Evolutionary conservation across 2,113 vertebrate species (phyloP), one percentile per base, ranked within the genome.

Genomic region (Pavo muticus): DNA sequence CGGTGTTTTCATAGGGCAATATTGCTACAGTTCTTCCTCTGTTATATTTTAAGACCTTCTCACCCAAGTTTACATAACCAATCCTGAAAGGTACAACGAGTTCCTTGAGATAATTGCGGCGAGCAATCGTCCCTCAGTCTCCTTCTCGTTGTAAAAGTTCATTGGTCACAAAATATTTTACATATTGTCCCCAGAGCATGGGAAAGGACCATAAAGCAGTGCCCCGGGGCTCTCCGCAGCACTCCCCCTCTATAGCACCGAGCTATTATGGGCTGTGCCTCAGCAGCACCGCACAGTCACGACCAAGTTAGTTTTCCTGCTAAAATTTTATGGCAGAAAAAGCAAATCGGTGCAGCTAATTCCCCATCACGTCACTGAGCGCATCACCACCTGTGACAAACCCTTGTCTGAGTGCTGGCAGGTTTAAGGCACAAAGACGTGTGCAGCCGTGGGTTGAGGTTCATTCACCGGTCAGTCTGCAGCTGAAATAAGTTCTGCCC

Each of bases 41-140:
- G 60, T 59, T 24, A 39, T 7, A 32, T 57, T 95, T 92, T 93
- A 95, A 96, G 88, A 94, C 72, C 82, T 95, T 91, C 94, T 96
- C 90, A 69, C 76, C 61, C 90, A 75, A 68, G 95, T 94, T 96
- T 93, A 93, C 91, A 84, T 52, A 91, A 95, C 0, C 65, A 77
- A 73, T 35, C 87, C 87, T 59, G 78, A 69, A 76, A 4, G 15
- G 93, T 91, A 94, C 96, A 91, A 20, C 47, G 39, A 90, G 95
- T 94, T 94, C 94, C 76, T 30, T 67, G 7, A 6, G 64, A 35
- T 57, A 75, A 65, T 35, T 79, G 52, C 76, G 3, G 1, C 3
- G 18, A 13, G 79, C 27, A 80, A 95, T 84, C 86, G 54, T 15
- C 78, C 69, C 56, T 60, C 5, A 2, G 14, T 59, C 59, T 19